These are phyloP conservation scores for Riparia riparia DNA, from an alignment of 2,113 vertebrate species.

Conservation along the genomic window DNA sequence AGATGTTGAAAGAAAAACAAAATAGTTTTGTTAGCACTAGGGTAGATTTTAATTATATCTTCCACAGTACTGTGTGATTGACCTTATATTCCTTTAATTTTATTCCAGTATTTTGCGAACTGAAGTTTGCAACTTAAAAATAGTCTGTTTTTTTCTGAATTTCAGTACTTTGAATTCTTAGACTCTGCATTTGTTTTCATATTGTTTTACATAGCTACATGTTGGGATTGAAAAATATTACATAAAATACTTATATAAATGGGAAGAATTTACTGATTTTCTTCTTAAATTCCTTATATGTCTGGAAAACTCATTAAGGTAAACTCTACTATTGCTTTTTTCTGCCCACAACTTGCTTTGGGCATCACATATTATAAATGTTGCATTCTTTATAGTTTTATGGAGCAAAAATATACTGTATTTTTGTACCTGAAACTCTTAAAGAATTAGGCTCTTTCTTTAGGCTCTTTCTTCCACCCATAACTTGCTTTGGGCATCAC, in stretches of 20 bases:
- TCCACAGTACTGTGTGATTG: background rate
- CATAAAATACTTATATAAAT: background rate
- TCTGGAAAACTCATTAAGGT: background rate
- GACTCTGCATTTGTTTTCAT: background rate
- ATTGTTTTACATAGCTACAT: background rate
- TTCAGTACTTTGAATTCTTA: background rate
- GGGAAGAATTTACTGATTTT: background rate
- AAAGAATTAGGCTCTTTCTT: too few relatives aligned
- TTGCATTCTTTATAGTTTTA: background rate
- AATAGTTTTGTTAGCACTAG: background rate
- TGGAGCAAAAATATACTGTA: background rate
- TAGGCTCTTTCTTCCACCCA: too few relatives aligned
- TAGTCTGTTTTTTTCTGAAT: rapidly evolving
- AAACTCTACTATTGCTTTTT: background rate
- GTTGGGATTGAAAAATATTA: background rate
- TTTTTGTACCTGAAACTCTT: too few relatives aligned
- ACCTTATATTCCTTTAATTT: background rate
- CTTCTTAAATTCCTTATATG: background rate
- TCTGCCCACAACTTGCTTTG: background rate
- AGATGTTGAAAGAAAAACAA: background rate
- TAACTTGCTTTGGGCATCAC: background rate
- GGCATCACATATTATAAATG: background rate
- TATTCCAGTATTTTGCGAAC: background rate
- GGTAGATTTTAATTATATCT: background rate
- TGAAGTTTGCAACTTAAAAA: background rate